Conservation (phyloP, 2,113 vertebrate species). For the Poeciliopsis retropinna region DNA sequence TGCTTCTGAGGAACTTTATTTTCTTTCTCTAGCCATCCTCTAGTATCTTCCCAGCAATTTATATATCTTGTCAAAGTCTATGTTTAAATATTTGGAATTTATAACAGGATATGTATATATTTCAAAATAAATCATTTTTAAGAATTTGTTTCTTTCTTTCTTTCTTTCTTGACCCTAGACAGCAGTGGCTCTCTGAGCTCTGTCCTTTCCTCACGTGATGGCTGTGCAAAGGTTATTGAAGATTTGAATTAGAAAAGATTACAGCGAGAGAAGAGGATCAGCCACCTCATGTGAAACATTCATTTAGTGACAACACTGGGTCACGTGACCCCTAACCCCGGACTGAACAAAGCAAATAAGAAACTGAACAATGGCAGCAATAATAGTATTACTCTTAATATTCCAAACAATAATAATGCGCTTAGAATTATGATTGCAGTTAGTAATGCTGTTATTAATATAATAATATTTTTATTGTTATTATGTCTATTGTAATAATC, state of each 20-base stretch:
- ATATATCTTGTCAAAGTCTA: conserved; percentile 80
- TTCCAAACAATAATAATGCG: background rate
- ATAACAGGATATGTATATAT: conserved; percentile 90
- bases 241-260: conserved; percentile 72
- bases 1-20: conserved; percentile 84
- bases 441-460: too few species aligned
- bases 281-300: conserved; percentile 65
- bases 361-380: background rate
- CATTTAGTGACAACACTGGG: conserved; percentile 45
- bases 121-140: conserved; percentile 86
- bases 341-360: background rate
- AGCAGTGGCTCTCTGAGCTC: background rate
- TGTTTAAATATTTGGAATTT: conserved; percentile 87
- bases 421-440: background rate
- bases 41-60: conserved; percentile 20
- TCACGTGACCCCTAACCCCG: conserved; percentile 50
- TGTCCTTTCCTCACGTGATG: conserved; percentile 48
- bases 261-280: conserved; percentile 65
- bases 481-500: background rate
- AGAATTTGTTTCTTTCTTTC: background rate
- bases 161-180: conserved; percentile 1
- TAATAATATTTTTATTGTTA: too few species aligned
- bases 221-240: conserved; percentile 65
- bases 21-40: background rate
- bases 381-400: background rate